phyloP scores from a whole-genome alignment of 1,140 invertebrate genomes.

The Phocides pigmalion region DNA sequence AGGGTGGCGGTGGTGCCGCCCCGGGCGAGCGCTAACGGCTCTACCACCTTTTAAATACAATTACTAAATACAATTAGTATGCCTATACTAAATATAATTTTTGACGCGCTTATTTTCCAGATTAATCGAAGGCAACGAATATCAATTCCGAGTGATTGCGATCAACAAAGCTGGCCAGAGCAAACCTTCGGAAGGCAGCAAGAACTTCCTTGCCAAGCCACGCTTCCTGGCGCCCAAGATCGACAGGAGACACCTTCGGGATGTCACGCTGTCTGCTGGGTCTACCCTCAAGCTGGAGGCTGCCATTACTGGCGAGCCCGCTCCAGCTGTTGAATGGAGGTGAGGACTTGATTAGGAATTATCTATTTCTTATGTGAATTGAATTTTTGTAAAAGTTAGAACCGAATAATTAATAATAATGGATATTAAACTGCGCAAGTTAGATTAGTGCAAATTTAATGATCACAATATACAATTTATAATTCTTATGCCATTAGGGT shows the following conservation, averaged over 20 bases:
- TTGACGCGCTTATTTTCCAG: constrained; percentile 41
- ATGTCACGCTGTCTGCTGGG: constrained; percentile 95
- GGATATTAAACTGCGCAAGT: too few species aligned
- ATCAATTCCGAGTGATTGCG: constrained; percentile 98
- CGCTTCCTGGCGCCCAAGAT: constrained; percentile 97
- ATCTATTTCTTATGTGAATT: too few species aligned
- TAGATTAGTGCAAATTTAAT: too few species aligned
- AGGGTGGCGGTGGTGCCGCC: too few species aligned
- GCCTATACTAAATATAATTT: background rate
- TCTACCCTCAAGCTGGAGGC: constrained; percentile 96
- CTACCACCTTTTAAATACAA: too few species aligned
- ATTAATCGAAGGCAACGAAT: constrained; percentile 98
- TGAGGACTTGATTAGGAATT: constrained; percentile 30
- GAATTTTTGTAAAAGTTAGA: too few species aligned
- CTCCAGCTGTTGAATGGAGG: constrained; percentile 95
- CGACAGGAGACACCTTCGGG: constrained; percentile 94
- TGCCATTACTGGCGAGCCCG: constrained; percentile 95
- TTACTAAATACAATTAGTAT: background rate
- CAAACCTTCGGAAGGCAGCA: constrained; percentile 93
- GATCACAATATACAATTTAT: too few species aligned
- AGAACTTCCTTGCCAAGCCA: constrained; percentile 96
- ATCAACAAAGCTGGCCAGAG: constrained; percentile 97
- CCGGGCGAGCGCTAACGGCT: too few species aligned
- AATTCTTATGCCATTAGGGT: too few species aligned
- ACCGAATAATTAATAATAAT: too few species aligned